Evolutionary conservation across 2,113 vertebrate genomes (phyloP), one percentile per base, ranked within the genome.

Genomic region (Turnix velox): DNA sequence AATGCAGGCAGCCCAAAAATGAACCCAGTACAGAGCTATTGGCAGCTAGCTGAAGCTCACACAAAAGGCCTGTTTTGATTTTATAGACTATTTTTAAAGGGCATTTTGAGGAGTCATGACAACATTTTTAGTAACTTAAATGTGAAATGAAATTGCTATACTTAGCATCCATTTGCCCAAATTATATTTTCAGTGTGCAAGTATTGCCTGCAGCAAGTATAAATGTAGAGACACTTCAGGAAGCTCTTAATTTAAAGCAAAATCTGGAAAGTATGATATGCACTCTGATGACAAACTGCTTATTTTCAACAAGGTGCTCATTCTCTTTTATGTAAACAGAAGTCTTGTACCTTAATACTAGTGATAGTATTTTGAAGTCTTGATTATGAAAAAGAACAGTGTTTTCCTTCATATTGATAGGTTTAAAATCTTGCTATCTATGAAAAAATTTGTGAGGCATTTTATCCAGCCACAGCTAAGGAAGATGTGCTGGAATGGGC

Each of bases 61-160:
- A 45, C 33, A 95, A 52, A 79, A 58, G 45, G 5, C 49, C 66
- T 76, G 31, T 92, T 95, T 95, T 78, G 67, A 93, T 92, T 87
- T 66, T 84, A 57, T 27, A 15, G 24, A 83, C 40, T 92, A 27
- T 92, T 96, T 92, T 74, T 91, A 83, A 96, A 94, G 74, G 66
- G 14, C 45, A 73, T 90, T 96, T 94, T 84, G 4, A 10, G 39
- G 59, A 92, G 61, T 17, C 88, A 55, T 8, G 48, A 87, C 62
- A 82, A 39, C 69, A 96, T 96, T 96, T 96, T 86, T 48, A 94
- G 87, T 75, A 96, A 88, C 81, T 90, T 94, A 91, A 96, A 97
- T 87, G 52, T 93, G 87, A 96, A 96, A 93, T 49, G 86, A 88
- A 95, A 88, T 89, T 88, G 25, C 90, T 92, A 52, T 48, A 76